Percentiles rank a stretch among this genome's conserved stretches.
Evolutionary conservation across 2,888 invertebrate genomes (phyloP).

Genomic region (Andrena trimmerana): DNA sequence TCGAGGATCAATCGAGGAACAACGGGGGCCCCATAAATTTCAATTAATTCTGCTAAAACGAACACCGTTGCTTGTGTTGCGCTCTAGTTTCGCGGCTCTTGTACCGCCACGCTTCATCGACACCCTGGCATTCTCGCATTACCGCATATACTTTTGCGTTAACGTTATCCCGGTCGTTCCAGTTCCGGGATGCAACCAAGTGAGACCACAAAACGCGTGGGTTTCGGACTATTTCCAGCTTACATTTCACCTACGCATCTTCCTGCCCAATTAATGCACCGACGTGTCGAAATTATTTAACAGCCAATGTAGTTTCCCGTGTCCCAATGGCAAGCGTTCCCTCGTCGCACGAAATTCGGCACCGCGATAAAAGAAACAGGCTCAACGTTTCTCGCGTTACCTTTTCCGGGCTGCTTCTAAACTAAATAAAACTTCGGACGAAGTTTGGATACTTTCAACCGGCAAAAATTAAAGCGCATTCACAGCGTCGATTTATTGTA

Average conservation of each 20-base stretch:
- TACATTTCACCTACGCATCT: background rate
- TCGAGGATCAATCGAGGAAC: conserved; percentile 45
- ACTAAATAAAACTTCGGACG: no score
- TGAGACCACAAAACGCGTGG: conserved; percentile 19
- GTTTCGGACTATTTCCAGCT: conserved; percentile 16
- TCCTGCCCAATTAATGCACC: background rate
- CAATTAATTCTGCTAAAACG: conserved; percentile 64
- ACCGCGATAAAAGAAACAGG: background rate
- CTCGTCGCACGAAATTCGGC: background rate
- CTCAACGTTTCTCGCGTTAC: no score
- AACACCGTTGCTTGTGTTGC: conserved; percentile 18
- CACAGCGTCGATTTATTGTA: background rate
- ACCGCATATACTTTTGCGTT: conserved; percentile 54
- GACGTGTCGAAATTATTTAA: background rate
- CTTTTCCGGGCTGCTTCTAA: no score
- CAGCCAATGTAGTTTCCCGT: background rate
- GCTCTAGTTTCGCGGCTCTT: conserved; percentile 61
- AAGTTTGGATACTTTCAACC: background rate
- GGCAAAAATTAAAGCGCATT: background rate
- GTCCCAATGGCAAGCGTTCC: background rate
- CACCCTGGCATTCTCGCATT: conserved; percentile 47
- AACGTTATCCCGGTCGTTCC: conserved; percentile 29
- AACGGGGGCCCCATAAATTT: conserved; percentile 48
- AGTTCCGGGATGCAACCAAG: conserved; percentile 21
- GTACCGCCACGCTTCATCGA: conserved; percentile 45